Evolutionary conservation across 2,888 invertebrate species (phyloP), one percentile per base, ranked within the genome.

Genomic region (Calliphora vomitoria): DNA sequence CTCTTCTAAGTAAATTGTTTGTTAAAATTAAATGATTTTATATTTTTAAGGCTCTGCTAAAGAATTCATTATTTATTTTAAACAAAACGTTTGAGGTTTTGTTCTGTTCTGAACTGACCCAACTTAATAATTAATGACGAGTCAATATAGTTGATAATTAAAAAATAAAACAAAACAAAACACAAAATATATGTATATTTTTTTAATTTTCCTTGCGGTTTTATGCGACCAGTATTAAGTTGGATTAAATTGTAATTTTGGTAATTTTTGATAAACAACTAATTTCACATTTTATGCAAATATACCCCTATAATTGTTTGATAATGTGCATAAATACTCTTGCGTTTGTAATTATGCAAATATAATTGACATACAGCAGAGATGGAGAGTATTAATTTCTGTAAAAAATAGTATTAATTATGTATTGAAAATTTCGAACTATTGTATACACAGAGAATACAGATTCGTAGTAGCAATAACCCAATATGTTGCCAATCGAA

Each of bases 241-340:
- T 84, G 53, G 72, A 87, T 79, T 84, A 82, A 76, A 81, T 76
- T 78, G 69, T 81, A 64, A 76, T 84, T 84, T 69, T 81, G 71
- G 81, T 79, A 47, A 74, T 58, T 79, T 69, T 81, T 87, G 68
- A 74, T 80, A 82, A 75, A 79, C 60, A 82, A 78, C 41, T 81
- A 84, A 78, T 72, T 87, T 72, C 44, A 60, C 75, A 76, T 85
- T 72, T 60, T 55, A 38, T 50, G 20, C 72, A 82, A 86, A 78
- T 66, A 78, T 20, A 64, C 53, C 69, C 82, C 74, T 62, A 86
- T 74, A 82, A 79, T 79, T 86, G 66, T 68, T 6, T 11, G 68
- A 50, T 53, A 82, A 79, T 69, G 50, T 41, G 41, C 68, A 64
- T 53, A 62, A 53, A 78, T 55, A 18, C 53, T 41, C 31, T 62